phyloP scores from a whole-genome alignment of 2,888 invertebrate species.

The Oscheius myriophilus region DNA sequence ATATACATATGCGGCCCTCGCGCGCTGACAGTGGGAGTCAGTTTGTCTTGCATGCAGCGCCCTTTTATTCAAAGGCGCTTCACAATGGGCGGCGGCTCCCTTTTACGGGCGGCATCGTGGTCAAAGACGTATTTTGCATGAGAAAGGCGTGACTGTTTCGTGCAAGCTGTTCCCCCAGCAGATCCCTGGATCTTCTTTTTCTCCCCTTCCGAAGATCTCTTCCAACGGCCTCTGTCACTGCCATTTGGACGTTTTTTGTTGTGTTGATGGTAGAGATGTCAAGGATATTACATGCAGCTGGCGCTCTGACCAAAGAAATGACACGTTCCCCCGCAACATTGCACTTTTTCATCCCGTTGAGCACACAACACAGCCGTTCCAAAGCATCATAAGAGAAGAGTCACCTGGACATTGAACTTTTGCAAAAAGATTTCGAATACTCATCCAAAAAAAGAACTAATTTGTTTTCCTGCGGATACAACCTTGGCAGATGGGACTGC shows the following conservation, averaged over 20 bases:
- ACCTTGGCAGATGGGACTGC: background rate
- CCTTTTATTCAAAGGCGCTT: no score
- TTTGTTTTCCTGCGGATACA: background rate
- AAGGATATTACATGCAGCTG: conserved; percentile 22
- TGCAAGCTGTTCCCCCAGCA: conserved; percentile 12
- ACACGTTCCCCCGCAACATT: no score
- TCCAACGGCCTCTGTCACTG: background rate
- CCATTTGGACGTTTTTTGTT: conserved; percentile 17
- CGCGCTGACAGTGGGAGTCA: background rate
- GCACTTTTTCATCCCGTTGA: no score
- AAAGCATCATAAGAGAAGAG: no score
- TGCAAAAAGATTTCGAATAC: background rate
- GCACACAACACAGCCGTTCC: no score
- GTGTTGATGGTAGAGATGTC: conserved; percentile 7
- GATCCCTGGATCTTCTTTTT: background rate
- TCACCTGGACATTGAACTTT: background rate
- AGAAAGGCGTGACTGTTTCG: conserved; percentile 14
- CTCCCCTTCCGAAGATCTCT: conserved; percentile 10
- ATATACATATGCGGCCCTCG: conserved; percentile 1
- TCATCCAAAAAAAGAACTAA: background rate
- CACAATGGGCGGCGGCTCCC: conserved; percentile 21
- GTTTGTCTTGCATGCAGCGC: no score
- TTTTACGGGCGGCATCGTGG: conserved; percentile 18
- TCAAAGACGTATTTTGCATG: conserved; percentile 27
- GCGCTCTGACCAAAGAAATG: background rate